phyloP scores from a whole-genome alignment of 2,888 invertebrate species.

The Ectropis crepuscularia region DNA sequence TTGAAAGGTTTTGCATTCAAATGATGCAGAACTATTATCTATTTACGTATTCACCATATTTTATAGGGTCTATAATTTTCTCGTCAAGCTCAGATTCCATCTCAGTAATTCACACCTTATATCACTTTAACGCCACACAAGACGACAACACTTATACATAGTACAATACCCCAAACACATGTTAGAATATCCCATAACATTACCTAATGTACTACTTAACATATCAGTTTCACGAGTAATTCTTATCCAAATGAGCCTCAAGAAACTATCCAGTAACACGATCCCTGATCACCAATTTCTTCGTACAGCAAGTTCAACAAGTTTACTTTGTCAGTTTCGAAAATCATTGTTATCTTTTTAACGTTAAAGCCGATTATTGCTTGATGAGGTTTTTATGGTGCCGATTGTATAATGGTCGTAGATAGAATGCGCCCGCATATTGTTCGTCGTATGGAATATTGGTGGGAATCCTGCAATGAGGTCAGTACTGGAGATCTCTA shows the following conservation, averaged over 20 bases:
- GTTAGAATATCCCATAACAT: slow-evolving; percentile 34
- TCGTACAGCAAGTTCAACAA: slow-evolving; percentile 17
- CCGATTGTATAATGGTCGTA: slow-evolving; percentile 32
- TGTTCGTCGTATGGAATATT: slow-evolving; percentile 40
- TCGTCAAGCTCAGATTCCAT: background rate
- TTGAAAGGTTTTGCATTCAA: no score
- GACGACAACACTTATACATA: slow-evolving; percentile 18
- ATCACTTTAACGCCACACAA: slow-evolving; percentile 25
- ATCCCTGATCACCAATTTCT: slow-evolving; percentile 39
- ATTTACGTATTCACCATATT: no score
- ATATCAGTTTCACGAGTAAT: slow-evolving; percentile 42
- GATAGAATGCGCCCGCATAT: slow-evolving; percentile 73
- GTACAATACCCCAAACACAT: slow-evolving; percentile 13
- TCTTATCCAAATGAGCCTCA: slow-evolving; percentile 41
- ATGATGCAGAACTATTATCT: no score
- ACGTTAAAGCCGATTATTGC: background rate
- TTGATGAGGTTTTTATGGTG: slow-evolving; percentile 8
- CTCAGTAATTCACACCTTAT: background rate
- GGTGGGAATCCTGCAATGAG: slow-evolving; percentile 29
- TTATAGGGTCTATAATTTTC: no score
- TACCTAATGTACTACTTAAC: slow-evolving; percentile 41
- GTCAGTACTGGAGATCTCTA: slow-evolving; percentile 14
- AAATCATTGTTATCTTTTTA: background rate
- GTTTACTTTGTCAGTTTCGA: background rate
- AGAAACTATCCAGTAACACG: slow-evolving; percentile 40